Percentiles rank a stretch among this genome's conserved stretches.
Evolutionary conservation across 1,140 invertebrate genomes (phyloP).

Genomic region (Panulirus ornatus): DNA sequence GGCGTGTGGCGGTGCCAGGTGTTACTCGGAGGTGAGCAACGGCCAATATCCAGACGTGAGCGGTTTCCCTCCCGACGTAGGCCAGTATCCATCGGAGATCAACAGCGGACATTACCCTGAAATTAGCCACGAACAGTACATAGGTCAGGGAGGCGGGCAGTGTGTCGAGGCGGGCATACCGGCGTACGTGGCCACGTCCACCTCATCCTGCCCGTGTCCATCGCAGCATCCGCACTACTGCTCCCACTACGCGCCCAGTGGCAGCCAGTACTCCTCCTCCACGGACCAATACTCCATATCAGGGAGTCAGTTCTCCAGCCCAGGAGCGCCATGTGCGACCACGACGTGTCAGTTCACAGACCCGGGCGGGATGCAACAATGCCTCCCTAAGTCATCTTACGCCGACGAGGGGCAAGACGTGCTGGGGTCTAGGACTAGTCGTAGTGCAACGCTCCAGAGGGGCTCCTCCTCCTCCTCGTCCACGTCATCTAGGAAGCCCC

Average conservation of each 20-base stretch:
- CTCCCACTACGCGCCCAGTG: slow-evolving; percentile 55
- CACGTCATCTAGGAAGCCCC: slow-evolving; percentile 58
- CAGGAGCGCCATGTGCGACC: slow-evolving; percentile 44
- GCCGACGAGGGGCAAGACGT: slow-evolving; percentile 31
- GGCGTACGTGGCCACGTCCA: slow-evolving; percentile 48
- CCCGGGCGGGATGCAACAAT: slow-evolving; percentile 28
- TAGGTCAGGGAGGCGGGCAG: not conserved
- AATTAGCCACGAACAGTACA: slow-evolving; percentile 44
- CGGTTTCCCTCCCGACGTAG: slow-evolving; percentile 37
- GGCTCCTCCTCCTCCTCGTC: slow-evolving; percentile 56
- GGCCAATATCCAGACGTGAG: slow-evolving; percentile 50
- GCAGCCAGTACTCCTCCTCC: slow-evolving; percentile 64
- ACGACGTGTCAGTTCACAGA: slow-evolving; percentile 52
- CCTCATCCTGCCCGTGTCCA: slow-evolving; percentile 32
- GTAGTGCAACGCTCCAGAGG: slow-evolving; percentile 54
- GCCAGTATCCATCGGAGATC: slow-evolving; percentile 42
- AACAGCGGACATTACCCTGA: slow-evolving; percentile 27
- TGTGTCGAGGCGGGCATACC: slow-evolving; percentile 26
- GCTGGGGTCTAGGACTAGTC: slow-evolving; percentile 22
- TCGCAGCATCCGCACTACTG: slow-evolving; percentile 57
- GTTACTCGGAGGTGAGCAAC: slow-evolving; percentile 31
- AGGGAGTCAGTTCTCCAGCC: slow-evolving; percentile 72
- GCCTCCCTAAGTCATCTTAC: slow-evolving; percentile 6
- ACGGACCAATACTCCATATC: slow-evolving; percentile 72
- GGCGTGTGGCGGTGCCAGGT: slow-evolving; percentile 31